Evolutionary conservation across 2,888 invertebrate genomes (phyloP), one percentile per base, ranked within the genome.

Genomic region (Cataglyphis albicans): DNA sequence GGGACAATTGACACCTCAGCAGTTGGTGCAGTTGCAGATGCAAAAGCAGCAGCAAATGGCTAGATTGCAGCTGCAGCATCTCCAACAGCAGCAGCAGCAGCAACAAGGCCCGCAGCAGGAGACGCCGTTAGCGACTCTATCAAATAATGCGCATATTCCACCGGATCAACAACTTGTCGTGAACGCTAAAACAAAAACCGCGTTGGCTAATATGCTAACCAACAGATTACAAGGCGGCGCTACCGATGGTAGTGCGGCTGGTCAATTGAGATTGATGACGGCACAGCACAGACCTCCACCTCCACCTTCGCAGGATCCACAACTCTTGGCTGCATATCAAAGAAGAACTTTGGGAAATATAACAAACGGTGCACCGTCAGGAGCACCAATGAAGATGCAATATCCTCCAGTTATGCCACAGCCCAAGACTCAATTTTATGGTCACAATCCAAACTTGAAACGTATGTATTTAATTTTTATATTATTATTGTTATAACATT

Each of bases 181-280:
- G 74, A 98, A 98, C 92, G 97, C 97, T 0, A 98, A 98, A 95
- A 98, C 98, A 3, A 99, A 99, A 95, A 99, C 99, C 0, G 99
- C 99, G 0, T 95, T 99, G 82, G 99, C 99, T 21, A 98, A 99
- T 94, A 98, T 99, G 98, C 95, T 99, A 84, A 98, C 97, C 92
- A 98, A 97, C 92, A 96, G 98, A 68, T 94, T 97, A 82, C 96
- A 97, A 92, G 96, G 96, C 9, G 93, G 94, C 7, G 93, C 95
- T 1, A 91, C 95, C 3, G 95, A 95, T 68, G 95, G 95, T n/a
- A 95, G 95, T 81, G 95, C 95, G 5, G 95, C 95, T 86, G 94
- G 96, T 12, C 95, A 95, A 89, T 93, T 94, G 88, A 96, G 98
- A 87, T 94, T 98, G 92, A 98, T 98, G 98, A 98, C 97, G 1